These are phyloP conservation scores for Pseudotriccus pelzelni DNA, from an alignment of 2,797 vertebrate species.

Conservation along the genomic window DNA sequence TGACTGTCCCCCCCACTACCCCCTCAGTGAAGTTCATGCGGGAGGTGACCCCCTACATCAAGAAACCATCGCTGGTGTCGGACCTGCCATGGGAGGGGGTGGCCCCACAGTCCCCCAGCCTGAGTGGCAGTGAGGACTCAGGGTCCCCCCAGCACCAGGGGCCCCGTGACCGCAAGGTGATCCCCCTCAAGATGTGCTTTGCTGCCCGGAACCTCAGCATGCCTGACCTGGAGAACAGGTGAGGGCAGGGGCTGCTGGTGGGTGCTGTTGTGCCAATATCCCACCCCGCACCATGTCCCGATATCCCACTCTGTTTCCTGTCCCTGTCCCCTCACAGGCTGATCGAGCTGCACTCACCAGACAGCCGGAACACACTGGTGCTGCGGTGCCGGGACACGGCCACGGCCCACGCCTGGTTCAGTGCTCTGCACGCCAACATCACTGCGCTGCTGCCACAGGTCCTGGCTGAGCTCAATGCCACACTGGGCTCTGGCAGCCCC, in stretches of 20 bases:
- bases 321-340: constrained; percentile 76
- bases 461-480: constrained; percentile 88
- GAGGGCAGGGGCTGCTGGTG: neutral
- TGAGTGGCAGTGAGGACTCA: constrained; percentile 88
- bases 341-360: constrained; percentile 94
- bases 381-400: constrained; percentile 92
- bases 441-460: constrained; percentile 91
- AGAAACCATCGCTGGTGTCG: constrained; percentile 90
- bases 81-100: constrained; percentile 91
- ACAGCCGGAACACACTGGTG: constrained; percentile 91
- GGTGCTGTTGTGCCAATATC: neutral
- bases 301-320: neutral
- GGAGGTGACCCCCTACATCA: constrained; percentile 95
- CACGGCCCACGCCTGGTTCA: constrained; percentile 92
- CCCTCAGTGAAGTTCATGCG: constrained; percentile 92
- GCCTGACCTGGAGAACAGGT: constrained; percentile 97
- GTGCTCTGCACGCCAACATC: constrained; percentile 92
- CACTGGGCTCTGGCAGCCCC: constrained; percentile 79
- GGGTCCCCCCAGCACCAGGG: constrained; percentile 86
- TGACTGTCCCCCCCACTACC: neutral
- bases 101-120: constrained; percentile 82
- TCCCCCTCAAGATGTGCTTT: constrained; percentile 96
- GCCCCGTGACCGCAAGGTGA: constrained; percentile 89
- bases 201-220: constrained; percentile 94
- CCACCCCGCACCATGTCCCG: rapidly evolving